Evolutionary conservation across 2,888 invertebrate genomes (phyloP), one percentile per base, ranked within the genome.

Genomic region (Rugalucina vietnamica): DNA sequence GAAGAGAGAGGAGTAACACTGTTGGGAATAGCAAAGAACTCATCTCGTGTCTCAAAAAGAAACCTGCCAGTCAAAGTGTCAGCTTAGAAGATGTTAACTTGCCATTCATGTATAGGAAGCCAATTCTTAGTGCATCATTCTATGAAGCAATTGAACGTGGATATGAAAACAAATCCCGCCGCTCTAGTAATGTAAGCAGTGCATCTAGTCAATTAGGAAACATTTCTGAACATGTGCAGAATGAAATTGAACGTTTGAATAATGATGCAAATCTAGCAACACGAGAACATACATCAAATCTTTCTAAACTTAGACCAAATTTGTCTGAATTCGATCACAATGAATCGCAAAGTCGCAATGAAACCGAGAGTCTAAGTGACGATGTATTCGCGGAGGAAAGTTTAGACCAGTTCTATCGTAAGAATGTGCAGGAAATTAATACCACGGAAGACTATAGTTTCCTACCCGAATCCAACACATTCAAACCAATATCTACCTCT

Each of bases 101-200:
- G 18, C 82, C 74, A 29, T 60, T 84, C 27, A 54, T 60, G 65
- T 29, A 37, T 32, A 24, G 73, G 29, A 76, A 34, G 36, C 81
- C 74, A 18, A 82, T 70, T 65, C 82, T 85, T 27, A 86, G 79
- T 81, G 86, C 76, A 34, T 88, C 88, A 3, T 88, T 88, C 72
- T 81, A 81, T 27, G 81, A 86, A 60, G 88, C 88, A 0, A 86
- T 88, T 34, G 84, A 86, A 74, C 79, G 79, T 24, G 88, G 84
- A 21, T 84, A 84, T 72, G 76, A 71, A 3, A 80, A 83, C 2
- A 84, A 85, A 21, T 79, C 76, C 4, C 18, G 43, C 21, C 72
- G 5, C 14, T 5, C 1, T 8, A 5, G 24, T 29, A 4, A 71
- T 36, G 5, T 24, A n/a, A 18, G 4, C 5, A 70, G 36, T 24